Evolutionary conservation across 2,113 vertebrate species (phyloP).

Genomic region (Melanerpes formicivorus): DNA sequence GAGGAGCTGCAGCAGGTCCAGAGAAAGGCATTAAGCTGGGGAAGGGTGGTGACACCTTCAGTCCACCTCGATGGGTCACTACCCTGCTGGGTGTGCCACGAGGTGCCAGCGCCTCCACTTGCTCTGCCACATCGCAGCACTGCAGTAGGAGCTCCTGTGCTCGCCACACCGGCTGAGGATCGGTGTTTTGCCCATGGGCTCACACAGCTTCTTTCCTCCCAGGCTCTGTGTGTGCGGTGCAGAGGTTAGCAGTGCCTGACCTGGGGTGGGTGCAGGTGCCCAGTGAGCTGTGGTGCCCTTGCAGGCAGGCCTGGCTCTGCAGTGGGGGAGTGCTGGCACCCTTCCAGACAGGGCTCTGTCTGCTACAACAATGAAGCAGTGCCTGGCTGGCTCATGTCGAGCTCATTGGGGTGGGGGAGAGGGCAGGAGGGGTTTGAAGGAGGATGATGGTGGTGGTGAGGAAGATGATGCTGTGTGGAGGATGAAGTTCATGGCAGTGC

Average conservation of each 20-base stretch:
- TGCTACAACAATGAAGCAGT: fast-evolving
- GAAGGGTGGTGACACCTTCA: neutral
- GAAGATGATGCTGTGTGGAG: neutral
- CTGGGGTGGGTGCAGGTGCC: neutral
- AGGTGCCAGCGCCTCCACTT: neutral
- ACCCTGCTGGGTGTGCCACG: neutral
- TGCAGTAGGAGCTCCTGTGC: neutral
- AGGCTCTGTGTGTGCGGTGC: neutral
- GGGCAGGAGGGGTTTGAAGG: neutral
- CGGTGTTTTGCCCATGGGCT: neutral
- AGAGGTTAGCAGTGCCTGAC: neutral
- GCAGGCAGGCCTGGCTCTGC: slow-evolving; percentile 28
- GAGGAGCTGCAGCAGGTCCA: too few species aligned
- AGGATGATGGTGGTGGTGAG: neutral
- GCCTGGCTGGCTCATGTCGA: neutral
- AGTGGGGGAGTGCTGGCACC: neutral
- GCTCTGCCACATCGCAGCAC: neutral
- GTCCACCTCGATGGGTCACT: neutral
- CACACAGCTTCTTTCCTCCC: neutral
- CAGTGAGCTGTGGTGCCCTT: neutral
- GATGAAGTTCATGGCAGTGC: neutral
- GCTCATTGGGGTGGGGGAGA: neutral
- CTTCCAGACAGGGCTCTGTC: neutral
- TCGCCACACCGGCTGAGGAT: neutral
- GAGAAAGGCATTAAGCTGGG: too few species aligned